phyloP scores from a whole-genome alignment of 2,888 invertebrate genomes.

The Macaria notata region DNA sequence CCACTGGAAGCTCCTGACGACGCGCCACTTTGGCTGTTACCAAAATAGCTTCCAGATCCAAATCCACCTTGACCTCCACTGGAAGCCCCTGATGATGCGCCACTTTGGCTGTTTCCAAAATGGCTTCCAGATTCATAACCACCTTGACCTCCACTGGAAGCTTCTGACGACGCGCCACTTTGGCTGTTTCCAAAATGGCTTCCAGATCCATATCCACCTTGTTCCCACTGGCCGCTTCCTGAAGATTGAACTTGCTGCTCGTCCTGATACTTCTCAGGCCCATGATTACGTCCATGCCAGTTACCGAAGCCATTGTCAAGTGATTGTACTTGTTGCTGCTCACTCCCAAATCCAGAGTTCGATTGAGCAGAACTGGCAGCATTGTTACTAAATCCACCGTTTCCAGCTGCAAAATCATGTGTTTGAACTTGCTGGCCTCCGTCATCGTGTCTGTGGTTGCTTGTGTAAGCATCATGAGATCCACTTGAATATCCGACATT shows the following conservation, averaged over 20 bases:
- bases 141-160: not conserved
- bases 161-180: no score
- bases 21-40: not conserved
- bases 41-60: not conserved
- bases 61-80: not conserved
- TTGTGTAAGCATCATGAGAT: not conserved
- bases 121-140: not conserved
- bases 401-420: not conserved
- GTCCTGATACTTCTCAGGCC: not conserved
- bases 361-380: not conserved
- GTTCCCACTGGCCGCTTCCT: no score
- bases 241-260: not conserved
- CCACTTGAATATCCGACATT: not conserved
- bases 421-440: not conserved
- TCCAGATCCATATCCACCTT: not conserved
- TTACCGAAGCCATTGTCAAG: not conserved
- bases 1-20: not conserved
- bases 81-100: not conserved
- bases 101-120: not conserved
- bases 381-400: not conserved
- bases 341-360: not conserved
- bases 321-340: conserved; percentile 1
- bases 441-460: no score
- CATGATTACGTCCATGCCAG: not conserved
- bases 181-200: not conserved